phyloP scores from a whole-genome alignment of 1,140 invertebrate genomes.

The Adelges cooleyi region DNA sequence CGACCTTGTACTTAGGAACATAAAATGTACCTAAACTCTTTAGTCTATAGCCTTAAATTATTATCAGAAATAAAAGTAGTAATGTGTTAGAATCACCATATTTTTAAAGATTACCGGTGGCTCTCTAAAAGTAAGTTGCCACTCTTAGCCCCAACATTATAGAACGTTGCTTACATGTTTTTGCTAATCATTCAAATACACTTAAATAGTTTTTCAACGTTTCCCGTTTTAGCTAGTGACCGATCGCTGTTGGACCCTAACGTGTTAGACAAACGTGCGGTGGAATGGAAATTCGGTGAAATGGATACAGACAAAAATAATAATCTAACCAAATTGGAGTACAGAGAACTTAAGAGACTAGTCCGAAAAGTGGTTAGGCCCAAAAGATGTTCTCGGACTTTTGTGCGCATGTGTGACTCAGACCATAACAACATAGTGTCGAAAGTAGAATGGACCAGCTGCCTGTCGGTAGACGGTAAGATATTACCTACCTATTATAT shows the following conservation, averaged over 20 bases:
- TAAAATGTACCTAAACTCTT: too few relatives aligned
- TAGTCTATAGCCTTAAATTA: too few relatives aligned
- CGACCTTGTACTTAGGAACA: too few relatives aligned
- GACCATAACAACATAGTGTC: conserved; percentile 64
- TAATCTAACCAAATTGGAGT: conserved; percentile 63
- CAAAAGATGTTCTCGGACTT: conserved; percentile 74
- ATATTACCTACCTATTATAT: not conserved
- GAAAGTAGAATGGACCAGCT: conserved; percentile 66
- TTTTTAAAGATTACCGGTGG: too few relatives aligned
- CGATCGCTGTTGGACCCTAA: not conserved
- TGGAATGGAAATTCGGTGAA: conserved; percentile 78
- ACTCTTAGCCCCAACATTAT: too few relatives aligned
- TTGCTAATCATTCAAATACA: too few relatives aligned
- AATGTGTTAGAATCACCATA: too few relatives aligned
- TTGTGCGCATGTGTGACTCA: conserved; percentile 71
- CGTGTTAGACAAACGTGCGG: conserved; percentile 38
- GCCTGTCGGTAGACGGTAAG: conserved; percentile 41
- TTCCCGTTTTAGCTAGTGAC: not conserved
- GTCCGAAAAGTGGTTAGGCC: conserved; percentile 78
- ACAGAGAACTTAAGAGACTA: conserved; percentile 61
- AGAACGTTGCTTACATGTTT: too few relatives aligned
- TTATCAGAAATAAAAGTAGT: too few relatives aligned
- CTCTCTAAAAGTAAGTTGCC: too few relatives aligned
- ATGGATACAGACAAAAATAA: conserved; percentile 67
- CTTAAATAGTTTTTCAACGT: not conserved